These are phyloP conservation scores for Hydrozoanthus gracilis DNA, from an alignment of 92 coral and sea anemone genomes.

Conservation along the genomic window DNA sequence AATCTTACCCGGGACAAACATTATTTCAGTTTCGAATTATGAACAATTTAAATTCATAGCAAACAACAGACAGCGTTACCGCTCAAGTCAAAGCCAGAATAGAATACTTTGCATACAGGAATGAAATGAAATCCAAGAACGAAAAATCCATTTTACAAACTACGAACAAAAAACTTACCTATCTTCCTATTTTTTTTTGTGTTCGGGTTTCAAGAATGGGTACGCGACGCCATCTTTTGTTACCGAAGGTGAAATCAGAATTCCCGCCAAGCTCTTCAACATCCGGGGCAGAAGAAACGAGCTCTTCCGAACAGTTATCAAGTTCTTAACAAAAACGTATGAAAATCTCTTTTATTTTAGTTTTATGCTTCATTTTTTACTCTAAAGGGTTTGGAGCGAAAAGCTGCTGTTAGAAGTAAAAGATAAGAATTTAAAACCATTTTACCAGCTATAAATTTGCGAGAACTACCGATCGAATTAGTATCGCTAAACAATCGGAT, in stretches of 20 bases:
- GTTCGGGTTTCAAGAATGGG: not conserved
- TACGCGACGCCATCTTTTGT: conserved; percentile 51
- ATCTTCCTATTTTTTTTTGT: not conserved
- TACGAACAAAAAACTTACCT: not conserved
- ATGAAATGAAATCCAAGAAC: too few species aligned
- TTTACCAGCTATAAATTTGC: not conserved
- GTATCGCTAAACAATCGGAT: conserved; percentile 4
- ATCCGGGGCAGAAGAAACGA: conserved; percentile 32
- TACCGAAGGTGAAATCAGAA: conserved; percentile 29
- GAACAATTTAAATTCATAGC: too few species aligned
- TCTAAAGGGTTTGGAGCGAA: not conserved
- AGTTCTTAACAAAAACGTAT: not conserved
- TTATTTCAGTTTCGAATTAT: too few species aligned
- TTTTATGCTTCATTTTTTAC: too few species aligned
- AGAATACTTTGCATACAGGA: too few species aligned
- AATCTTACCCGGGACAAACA: too few species aligned
- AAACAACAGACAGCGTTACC: too few species aligned
- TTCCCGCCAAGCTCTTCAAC: conserved; percentile 38
- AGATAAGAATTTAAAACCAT: not conserved
- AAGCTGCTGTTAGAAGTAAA: not conserved
- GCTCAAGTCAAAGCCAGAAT: too few species aligned
- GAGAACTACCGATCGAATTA: not conserved
- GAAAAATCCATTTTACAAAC: not conserved
- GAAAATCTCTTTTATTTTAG: not conserved
- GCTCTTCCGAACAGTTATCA: conserved; percentile 5